Percentiles rank a stretch among this genome's conserved stretches.
Conservation (phyloP, 2,797 vertebrate genomes). For the Acrossocheilus fasciatus region DNA sequence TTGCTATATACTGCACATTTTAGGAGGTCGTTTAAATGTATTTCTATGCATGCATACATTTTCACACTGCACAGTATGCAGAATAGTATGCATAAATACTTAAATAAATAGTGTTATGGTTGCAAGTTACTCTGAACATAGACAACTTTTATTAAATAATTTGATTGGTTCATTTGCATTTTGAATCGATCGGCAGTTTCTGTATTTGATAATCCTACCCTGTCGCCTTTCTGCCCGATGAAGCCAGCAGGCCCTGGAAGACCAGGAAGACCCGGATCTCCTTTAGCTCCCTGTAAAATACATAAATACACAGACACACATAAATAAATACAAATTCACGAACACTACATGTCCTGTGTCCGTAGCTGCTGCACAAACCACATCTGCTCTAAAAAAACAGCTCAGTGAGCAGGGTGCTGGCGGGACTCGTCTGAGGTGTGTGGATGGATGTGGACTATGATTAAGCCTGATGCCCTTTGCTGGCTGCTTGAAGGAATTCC, state of each 20-base stretch:
- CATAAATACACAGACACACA: slow-evolving; percentile 41
- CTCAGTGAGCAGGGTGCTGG: slow-evolving; percentile 18
- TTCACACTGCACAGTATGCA: not conserved
- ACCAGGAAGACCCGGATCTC: slow-evolving; percentile 90
- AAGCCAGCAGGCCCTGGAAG: slow-evolving; percentile 91
- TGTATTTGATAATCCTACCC: slow-evolving; percentile 81
- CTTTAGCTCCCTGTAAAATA: slow-evolving; percentile 85
- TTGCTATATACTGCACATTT: not conserved
- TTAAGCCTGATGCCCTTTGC: slow-evolving; percentile 59
- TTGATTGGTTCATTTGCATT: not conserved
- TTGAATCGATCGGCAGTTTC: not conserved
- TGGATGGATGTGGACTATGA: slow-evolving; percentile 61
- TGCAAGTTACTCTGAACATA: not conserved
- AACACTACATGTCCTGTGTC: slow-evolving; percentile 64
- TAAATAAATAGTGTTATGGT: not conserved
- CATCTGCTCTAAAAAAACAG: slow-evolving; percentile 43
- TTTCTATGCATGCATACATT: not conserved
- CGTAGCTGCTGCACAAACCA: slow-evolving; percentile 43
- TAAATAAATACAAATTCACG: slow-evolving; percentile 57
- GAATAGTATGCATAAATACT: not conserved
- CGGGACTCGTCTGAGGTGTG: slow-evolving; percentile 48
- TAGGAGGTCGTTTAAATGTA: not conserved
- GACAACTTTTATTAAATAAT: not conserved
- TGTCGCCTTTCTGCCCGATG: slow-evolving; percentile 87
- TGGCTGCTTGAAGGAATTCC: slow-evolving; percentile 72